These are phyloP conservation scores for Sylvietta virens DNA, from an alignment of 2,113 vertebrate species.

Conservation along the genomic window DNA sequence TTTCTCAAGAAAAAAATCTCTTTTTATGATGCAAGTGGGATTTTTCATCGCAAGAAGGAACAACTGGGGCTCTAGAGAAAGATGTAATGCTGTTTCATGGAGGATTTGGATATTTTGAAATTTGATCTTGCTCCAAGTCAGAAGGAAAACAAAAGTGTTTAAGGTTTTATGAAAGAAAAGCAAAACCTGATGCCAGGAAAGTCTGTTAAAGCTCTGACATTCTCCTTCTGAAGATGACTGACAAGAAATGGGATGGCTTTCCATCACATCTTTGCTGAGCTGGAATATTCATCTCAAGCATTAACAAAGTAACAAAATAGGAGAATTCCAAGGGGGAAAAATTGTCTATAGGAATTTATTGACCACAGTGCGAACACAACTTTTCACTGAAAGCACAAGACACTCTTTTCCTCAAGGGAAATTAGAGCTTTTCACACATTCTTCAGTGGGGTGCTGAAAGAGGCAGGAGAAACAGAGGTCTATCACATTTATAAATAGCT, in stretches of 20 bases:
- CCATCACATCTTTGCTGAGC: not conserved
- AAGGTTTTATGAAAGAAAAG: conserved; percentile 3
- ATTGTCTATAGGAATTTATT: conserved; percentile 35
- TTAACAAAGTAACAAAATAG: not conserved
- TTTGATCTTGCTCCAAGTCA: conserved; percentile 40
- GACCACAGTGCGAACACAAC: not conserved
- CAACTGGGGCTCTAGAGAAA: not conserved
- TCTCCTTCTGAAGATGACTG: not conserved
- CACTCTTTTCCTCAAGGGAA: conserved; percentile 45
- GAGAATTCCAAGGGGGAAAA: not conserved
- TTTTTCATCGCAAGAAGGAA: not conserved
- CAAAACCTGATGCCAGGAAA: not conserved
- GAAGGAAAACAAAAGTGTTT: conserved; percentile 1
- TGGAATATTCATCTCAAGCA: not conserved
- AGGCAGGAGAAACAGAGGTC: conserved; percentile 35
- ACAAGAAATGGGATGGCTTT: not conserved
- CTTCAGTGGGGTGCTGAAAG: conserved; percentile 23
- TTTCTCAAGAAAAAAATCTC: not conserved
- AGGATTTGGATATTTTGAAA: conserved; percentile 44
- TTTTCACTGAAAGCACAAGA: conserved; percentile 39
- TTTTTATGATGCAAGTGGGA: not conserved
- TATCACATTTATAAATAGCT: conserved; percentile 55
- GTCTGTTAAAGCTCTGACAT: not conserved
- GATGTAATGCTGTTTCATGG: not conserved
- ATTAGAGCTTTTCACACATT: conserved; percentile 59